Base-by-base conservation (phyloP, 2,797 vertebrate species). In the Ibycter americanus region DNA sequence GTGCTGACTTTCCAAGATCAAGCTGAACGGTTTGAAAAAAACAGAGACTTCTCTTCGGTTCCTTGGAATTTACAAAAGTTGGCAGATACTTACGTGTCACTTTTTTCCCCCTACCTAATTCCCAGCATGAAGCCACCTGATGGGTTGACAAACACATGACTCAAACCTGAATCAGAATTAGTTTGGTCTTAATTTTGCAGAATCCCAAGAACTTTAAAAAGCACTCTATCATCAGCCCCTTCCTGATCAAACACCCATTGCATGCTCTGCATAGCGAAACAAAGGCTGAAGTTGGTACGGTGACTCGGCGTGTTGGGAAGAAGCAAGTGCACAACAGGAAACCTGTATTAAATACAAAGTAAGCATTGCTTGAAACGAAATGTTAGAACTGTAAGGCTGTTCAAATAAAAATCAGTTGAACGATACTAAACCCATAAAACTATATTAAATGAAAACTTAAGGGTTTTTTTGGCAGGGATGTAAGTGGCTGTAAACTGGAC, bases 121-220 rank as follows among this genome's bases (percentile, higher is more conserved):
- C 44, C 56, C 13, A 42, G n/a, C 1, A 0, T 1, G 29, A 77
- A 80, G 16, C 55, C 34, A 9, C 3, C 7, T 0, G 0, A 1
- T 6, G 17, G 17, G 6, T 2, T 58, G 56, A 18, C 38, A 23
- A 67, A 8, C 7, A 8, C 12, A 0, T 27, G 40, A n/a, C n/a
- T 61, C 36, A 32, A 58, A 40, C 12, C 27, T 25, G 20, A 71
- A 66, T 59, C 68, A 62, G 29, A 34, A 44, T 3, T 5, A 13
- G 6, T 17, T 68, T 40, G 3, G 5, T 38, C 12, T 40, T 51
- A 8, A 0, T 72, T 68, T 78, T 8, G 21, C 0, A 2, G 32
- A 65, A 83, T 20, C 11, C 8, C 12, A 5, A 12, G 15, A 38
- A 19, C 15, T 65, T 46, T 2, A 31, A 47, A 31, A 59, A 44